Evolutionary conservation across 2,888 invertebrate species (phyloP), one percentile per base, ranked within the genome.

Genomic region (Bembecia ichneumoniformis): DNA sequence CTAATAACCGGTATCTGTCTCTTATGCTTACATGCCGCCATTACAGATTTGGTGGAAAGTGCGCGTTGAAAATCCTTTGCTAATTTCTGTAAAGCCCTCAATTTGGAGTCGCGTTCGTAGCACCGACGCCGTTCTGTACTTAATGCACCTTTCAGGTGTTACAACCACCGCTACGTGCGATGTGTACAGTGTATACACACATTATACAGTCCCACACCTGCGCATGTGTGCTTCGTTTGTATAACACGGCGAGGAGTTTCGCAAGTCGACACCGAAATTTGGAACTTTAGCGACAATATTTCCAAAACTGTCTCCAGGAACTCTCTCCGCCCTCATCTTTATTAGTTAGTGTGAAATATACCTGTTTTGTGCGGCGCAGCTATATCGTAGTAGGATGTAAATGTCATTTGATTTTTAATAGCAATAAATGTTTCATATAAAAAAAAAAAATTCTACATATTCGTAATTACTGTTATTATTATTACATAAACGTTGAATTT

Each of bases 191-290:
- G 28, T 28, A 50, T n/a, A 34, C 28, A 43, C 45, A 52, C 58
- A 59, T 58, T 50, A 53, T 51, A 54, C 52, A 48, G 49, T 58
- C 54, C 56, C 61, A 67, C 60, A 52, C 53, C 52, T 65, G 64
- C 74, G 79, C 77, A 76, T 78, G 74, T 77, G 72, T 66, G 64
- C 57, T 62, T 63, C 66, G 68, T 68, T 68, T 65, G 63, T 62
- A 43, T 64, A 68, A 63, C 59, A 61, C 64, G 68, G 68, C 66
- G 77, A 58, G 65, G 77, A 86, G 77, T 83, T 86, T 82, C 77
- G 76, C 84, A 84, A 84, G 77, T 84, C 84, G 81, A 76, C 86
- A 78, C 83, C 62, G 66, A 80, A 82, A 77, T 83, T 76, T 70
- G 75, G 69, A 83, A 82, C 66, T 81, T 80, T 71, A 63, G 74